Percentiles rank a stretch among this genome's conserved stretches.
phyloP scores from a whole-genome alignment of 2,113 vertebrate genomes.

The Melanotaenia duboulayi region DNA sequence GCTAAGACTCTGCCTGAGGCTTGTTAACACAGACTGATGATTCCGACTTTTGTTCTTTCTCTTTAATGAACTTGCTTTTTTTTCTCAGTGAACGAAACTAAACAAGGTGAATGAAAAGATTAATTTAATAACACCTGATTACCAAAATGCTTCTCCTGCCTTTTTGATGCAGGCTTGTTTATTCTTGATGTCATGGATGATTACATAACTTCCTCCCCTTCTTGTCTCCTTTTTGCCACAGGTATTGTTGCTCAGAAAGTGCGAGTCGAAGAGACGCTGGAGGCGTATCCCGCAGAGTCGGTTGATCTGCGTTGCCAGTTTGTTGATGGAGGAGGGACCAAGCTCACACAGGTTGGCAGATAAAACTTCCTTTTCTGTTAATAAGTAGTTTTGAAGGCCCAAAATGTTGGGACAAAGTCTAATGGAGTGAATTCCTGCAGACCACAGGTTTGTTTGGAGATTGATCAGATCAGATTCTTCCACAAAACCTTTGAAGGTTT shows the following conservation, averaged over 20 bases:
- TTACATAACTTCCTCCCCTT: background rate
- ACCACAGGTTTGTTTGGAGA: no score
- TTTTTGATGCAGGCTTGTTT: background rate
- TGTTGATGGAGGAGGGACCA: constrained; percentile 68
- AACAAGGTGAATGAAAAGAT: no score
- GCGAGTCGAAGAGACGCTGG: constrained; percentile 73
- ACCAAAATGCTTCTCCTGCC: no score
- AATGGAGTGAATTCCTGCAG: no score
- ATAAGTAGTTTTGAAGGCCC: no score
- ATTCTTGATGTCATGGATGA: background rate
- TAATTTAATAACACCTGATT: no score
- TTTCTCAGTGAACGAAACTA: background rate
- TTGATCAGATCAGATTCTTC: no score
- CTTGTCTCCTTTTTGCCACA: constrained; percentile 43
- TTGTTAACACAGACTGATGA: constrained; percentile 32
- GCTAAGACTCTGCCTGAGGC: constrained; percentile 41
- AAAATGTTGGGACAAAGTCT: no score
- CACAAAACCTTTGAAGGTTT: no score
- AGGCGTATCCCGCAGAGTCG: constrained; percentile 74
- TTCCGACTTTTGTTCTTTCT: constrained; percentile 9
- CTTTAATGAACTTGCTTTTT: constrained; percentile 22
- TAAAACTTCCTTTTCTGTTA: background rate
- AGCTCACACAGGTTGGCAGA: constrained; percentile 78
- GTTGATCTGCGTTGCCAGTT: constrained; percentile 79
- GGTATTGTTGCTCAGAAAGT: constrained; percentile 73